Evolutionary conservation across 2,113 vertebrate species (phyloP).

Genomic region (Carlito syrichta): DNA sequence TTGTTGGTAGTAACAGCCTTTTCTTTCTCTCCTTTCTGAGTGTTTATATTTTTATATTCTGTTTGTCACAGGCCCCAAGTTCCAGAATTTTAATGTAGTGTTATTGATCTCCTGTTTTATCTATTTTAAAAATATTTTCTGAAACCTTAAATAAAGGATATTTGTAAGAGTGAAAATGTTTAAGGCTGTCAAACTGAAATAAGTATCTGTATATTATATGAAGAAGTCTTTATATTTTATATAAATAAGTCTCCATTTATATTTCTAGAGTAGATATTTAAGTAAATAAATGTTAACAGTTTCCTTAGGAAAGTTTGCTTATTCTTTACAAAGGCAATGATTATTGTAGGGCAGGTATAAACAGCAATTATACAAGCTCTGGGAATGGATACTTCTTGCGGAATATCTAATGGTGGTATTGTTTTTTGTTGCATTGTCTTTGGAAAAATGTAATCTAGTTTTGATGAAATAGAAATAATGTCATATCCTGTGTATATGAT

Average conservation of each 20-base stretch:
- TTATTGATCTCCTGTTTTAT: not conserved
- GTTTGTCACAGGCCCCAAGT: not conserved
- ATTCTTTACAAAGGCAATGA: not conserved
- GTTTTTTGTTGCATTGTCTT: not conserved
- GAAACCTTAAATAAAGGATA: not conserved
- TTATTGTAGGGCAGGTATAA: not conserved
- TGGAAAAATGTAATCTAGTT: not conserved
- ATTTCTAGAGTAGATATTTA: not conserved
- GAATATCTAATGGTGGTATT: not conserved
- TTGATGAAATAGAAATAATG: not conserved
- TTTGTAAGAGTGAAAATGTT: not conserved
- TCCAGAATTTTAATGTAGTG: not conserved
- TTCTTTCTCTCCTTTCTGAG: not conserved
- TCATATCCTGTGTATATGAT: not conserved
- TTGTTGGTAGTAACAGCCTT: not conserved
- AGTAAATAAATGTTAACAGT: not conserved
- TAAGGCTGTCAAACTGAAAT: constrained; percentile 13
- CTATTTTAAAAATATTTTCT: not conserved
- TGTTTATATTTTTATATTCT: not conserved
- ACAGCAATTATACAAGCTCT: not conserved
- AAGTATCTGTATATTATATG: not conserved
- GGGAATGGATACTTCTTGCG: not conserved
- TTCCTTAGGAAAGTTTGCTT: not conserved
- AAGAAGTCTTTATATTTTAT: not conserved
- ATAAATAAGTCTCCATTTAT: not conserved